A percentile compares a stretch with the other conserved stretches of the same genome.
Conservation (phyloP, 2,113 vertebrate genomes). For the Tyto alba region DNA sequence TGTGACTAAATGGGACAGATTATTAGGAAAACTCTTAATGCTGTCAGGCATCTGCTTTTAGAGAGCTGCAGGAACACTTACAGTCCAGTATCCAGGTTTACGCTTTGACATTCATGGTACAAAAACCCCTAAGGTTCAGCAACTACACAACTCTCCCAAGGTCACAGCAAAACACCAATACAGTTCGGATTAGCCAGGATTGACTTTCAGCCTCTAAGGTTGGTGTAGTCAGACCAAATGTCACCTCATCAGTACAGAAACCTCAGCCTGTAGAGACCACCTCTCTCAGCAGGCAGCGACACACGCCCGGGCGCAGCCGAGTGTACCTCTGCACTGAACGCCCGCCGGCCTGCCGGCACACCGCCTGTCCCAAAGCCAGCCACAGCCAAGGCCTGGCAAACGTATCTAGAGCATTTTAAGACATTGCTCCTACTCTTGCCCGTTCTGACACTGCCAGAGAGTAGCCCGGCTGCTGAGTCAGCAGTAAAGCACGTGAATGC, state of each 20-base stretch:
- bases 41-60: not conserved
- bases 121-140: fast-evolving
- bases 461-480: not conserved
- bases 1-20: not conserved
- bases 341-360: too few relatives aligned
- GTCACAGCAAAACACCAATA: not conserved
- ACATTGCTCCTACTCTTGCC: not conserved
- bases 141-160: fast-evolving
- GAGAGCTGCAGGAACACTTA: not conserved
- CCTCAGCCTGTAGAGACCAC: not conserved
- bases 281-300: not conserved
- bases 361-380: fast-evolving
- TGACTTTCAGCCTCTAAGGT: not conserved
- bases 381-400: not conserved
- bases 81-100: not conserved
- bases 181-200: not conserved
- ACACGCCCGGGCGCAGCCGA: not conserved
- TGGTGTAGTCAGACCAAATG: fast-evolving
- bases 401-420: fast-evolving
- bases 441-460: not conserved
- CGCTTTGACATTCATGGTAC: fast-evolving
- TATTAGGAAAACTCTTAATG: not conserved
- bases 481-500: not conserved
- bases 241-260: not conserved
- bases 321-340: too few relatives aligned